These are phyloP conservation scores for Ctena decussata DNA, from an alignment of 2,888 invertebrate genomes.

Conservation along the genomic window DNA sequence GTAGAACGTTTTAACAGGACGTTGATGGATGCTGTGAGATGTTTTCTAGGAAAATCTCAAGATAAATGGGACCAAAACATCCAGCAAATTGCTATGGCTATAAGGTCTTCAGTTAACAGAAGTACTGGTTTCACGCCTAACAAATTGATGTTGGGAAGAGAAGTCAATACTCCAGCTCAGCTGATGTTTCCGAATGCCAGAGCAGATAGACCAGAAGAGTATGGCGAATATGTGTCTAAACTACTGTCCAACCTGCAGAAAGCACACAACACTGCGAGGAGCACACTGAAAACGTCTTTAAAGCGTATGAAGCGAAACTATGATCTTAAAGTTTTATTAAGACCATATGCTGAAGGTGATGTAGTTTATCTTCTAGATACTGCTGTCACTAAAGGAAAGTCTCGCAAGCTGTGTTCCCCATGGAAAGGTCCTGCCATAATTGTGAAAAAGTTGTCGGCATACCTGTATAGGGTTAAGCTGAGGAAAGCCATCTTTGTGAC, in stretches of 20 bases:
- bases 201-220: background rate
- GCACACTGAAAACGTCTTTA: background rate
- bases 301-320: conserved; percentile 45
- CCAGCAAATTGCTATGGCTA: no score
- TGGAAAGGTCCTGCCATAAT: conserved; percentile 59
- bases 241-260: background rate
- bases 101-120: no score
- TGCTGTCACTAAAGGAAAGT: conserved; percentile 16
- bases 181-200: background rate
- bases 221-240: background rate
- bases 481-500: conserved; percentile 22
- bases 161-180: background rate
- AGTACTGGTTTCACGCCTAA: no score
- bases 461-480: conserved; percentile 29
- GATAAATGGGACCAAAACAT: no score
- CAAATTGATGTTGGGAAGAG: no score
- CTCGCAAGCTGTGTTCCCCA: conserved; percentile 25
- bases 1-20: no score
- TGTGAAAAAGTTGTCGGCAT: conserved; percentile 32
- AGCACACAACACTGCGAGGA: background rate
- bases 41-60: no score
- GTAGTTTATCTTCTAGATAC: conserved; percentile 48
- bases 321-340: conserved; percentile 23
- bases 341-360: conserved; percentile 39
- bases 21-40: no score